phyloP scores from a whole-genome alignment of 2,113 vertebrate species.

The Chloropsis hardwickii region DNA sequence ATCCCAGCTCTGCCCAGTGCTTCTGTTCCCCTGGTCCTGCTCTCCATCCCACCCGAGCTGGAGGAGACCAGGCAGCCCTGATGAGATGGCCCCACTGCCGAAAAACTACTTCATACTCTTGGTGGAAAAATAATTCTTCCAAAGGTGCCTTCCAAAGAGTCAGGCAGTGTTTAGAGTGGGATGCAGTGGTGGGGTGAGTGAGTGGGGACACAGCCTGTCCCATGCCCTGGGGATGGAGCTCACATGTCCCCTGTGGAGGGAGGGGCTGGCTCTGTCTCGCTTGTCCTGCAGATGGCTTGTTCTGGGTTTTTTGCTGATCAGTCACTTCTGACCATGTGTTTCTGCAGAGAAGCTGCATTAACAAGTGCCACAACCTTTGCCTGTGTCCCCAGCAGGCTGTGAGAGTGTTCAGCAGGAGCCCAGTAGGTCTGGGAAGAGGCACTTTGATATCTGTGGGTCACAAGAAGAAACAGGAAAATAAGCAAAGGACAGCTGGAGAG shows the following conservation, averaged over 20 bases:
- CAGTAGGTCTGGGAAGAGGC: not conserved
- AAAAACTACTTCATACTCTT: not conserved
- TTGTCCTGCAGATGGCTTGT: not conserved
- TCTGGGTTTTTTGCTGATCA: not conserved
- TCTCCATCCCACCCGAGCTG: not conserved
- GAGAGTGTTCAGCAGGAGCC: not conserved
- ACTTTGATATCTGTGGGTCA: not conserved
- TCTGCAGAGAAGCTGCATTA: not conserved
- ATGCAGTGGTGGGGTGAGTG: fast-evolving
- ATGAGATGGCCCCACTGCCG: not conserved
- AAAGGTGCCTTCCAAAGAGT: not conserved
- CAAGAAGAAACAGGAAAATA: not conserved
- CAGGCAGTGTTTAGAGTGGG: not conserved
- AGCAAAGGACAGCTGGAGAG: not conserved
- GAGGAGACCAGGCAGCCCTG: not conserved
- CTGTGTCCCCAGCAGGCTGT: not conserved
- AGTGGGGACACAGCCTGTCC: not conserved
- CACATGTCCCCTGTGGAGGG: fast-evolving
- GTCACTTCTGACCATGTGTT: not conserved
- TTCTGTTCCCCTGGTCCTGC: not conserved
- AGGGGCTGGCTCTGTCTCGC: not conserved
- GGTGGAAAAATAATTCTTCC: not conserved
- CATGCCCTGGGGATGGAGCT: not conserved
- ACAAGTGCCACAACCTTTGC: not conserved
- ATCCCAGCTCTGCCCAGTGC: not conserved